Evolutionary conservation across 2,113 vertebrate genomes (phyloP).

Genomic region (Thunnus thynnus): DNA sequence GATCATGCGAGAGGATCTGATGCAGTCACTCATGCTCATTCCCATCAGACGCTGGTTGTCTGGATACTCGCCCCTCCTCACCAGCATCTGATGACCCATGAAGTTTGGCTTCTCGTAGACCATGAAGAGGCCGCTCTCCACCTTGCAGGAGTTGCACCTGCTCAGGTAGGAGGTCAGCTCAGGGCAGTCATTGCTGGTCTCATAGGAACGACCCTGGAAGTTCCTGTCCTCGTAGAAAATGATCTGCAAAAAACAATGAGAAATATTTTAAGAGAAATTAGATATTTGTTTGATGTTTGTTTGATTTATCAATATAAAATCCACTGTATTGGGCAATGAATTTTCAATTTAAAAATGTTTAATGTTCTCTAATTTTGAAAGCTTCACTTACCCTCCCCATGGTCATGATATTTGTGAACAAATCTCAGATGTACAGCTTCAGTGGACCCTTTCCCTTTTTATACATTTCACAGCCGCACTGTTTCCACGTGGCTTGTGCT

Average conservation of each 20-base stretch:
- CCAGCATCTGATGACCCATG: slow-evolving; percentile 72
- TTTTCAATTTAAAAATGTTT: background rate
- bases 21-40: slow-evolving; percentile 74
- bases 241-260: slow-evolving; percentile 53
- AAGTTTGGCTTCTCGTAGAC: slow-evolving; percentile 70
- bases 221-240: slow-evolving; percentile 82
- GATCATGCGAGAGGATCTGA: slow-evolving; percentile 81
- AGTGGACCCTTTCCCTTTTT: slow-evolving; percentile 69
- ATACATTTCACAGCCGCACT: slow-evolving; percentile 66
- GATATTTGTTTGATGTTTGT: background rate
- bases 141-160: slow-evolving; percentile 73
- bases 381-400: slow-evolving; percentile 71
- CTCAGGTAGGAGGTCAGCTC: slow-evolving; percentile 76
- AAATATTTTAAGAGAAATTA: background rate
- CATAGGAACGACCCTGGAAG: slow-evolving; percentile 80
- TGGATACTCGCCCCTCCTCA: slow-evolving; percentile 79
- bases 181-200: slow-evolving; percentile 72
- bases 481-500: slow-evolving; percentile 69
- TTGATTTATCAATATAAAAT: background rate
- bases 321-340: background rate
- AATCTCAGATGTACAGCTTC: slow-evolving; percentile 67
- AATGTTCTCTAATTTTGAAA: background rate
- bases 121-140: slow-evolving; percentile 80
- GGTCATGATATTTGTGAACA: slow-evolving; percentile 63
- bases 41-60: slow-evolving; percentile 80